Percentiles rank a stretch among this genome's conserved stretches.
These are phyloP conservation scores for Nomia melanderi DNA, from an alignment of 1,140 invertebrate genomes.

Conservation along the genomic window DNA sequence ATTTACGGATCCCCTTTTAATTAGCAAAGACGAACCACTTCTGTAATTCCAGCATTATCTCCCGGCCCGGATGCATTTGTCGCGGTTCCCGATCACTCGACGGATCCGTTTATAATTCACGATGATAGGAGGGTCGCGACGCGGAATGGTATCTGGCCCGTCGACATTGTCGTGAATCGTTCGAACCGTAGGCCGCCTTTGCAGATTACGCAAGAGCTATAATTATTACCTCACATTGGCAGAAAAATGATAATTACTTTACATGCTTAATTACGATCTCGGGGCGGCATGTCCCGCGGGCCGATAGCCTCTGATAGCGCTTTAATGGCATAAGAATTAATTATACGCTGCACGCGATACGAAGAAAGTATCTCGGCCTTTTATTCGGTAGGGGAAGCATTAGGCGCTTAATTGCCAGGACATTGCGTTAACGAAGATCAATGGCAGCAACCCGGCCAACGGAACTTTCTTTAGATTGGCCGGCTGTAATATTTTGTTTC, in stretches of 20 bases:
- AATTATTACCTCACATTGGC: constrained; percentile 39
- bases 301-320: constrained; percentile 37
- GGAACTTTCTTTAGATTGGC: not conserved
- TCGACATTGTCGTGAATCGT: constrained; percentile 75
- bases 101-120: constrained; percentile 6
- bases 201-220: constrained; percentile 41
- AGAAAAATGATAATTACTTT: constrained; percentile 51
- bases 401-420: constrained; percentile 45
- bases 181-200: constrained; percentile 30
- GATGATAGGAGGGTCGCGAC: constrained; percentile 13
- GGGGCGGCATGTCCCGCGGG: not conserved
- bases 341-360: constrained; percentile 45
- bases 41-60: not conserved
- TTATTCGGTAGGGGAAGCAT: constrained; percentile 28
- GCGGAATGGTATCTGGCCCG: constrained; percentile 44
- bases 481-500: constrained; percentile 22
- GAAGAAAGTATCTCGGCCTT: constrained; percentile 47
- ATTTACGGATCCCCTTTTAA: not conserved
- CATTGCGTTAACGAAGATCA: constrained; percentile 48
- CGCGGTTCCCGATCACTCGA: not conserved
- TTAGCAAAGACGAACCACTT: not conserved
- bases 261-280: constrained; percentile 46
- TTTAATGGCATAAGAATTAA: constrained; percentile 54
- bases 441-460: not conserved
- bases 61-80: not conserved